phyloP scores from a whole-genome alignment of 2,113 vertebrate genomes.

The Mesocricetus auratus region DNA sequence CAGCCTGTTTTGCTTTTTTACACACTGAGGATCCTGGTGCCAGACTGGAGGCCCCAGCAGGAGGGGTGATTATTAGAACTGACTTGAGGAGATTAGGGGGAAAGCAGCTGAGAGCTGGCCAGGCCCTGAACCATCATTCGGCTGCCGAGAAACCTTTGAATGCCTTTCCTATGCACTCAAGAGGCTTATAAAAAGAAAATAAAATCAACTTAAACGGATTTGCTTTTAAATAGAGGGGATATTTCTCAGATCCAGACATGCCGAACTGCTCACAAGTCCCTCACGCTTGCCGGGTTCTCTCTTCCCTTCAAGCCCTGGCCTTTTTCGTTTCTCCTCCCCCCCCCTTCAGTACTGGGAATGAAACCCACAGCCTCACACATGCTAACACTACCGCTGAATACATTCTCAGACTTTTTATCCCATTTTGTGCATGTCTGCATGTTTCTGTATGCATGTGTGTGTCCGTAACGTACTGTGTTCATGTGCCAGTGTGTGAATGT shows the following conservation, averaged over 20 bases:
- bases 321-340: accelerated
- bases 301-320: neutral
- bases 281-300: neutral
- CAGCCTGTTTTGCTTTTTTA: constrained; percentile 14
- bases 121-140: constrained; percentile 13
- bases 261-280: neutral
- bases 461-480: neutral
- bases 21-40: neutral
- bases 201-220: constrained; percentile 57
- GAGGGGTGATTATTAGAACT: constrained; percentile 41
- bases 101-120: neutral
- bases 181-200: constrained; percentile 41
- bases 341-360: neutral
- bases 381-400: neutral
- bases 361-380: neutral
- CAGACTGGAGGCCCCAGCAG: neutral
- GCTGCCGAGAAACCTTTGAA: constrained; percentile 28
- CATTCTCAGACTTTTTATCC: too few species aligned
- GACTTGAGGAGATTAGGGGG: constrained; percentile 31
- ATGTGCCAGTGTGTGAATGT: neutral
- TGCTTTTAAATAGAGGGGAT: constrained; percentile 27
- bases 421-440: neutral
- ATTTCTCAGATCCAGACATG: neutral
- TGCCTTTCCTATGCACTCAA: constrained; percentile 32
- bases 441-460: neutral